Evolutionary conservation across 2,797 vertebrate genomes (phyloP).

Genomic region (Falco rusticolus): DNA sequence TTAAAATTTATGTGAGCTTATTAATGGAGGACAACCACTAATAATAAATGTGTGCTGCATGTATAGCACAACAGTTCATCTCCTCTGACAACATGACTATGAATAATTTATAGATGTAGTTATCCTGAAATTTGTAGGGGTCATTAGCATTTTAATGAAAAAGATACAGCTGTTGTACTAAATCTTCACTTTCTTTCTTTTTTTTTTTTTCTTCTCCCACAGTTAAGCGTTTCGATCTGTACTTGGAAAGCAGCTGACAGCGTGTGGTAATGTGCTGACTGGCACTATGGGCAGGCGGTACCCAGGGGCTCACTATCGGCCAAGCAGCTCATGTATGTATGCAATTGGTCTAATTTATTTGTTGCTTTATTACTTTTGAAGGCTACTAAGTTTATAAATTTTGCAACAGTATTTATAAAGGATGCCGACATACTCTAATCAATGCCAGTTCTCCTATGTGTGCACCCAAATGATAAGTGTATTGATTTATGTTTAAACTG

Average conservation of each 20-base stretch:
- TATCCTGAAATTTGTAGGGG: constrained; percentile 68
- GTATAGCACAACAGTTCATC: constrained; percentile 45
- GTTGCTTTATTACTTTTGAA: background rate
- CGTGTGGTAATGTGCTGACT: constrained; percentile 75
- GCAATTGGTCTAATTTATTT: background rate
- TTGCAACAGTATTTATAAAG: constrained; percentile 33
- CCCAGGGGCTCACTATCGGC: constrained; percentile 74
- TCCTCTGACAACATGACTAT: constrained; percentile 25
- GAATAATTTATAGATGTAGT: constrained; percentile 76
- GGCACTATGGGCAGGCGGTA: constrained; percentile 81
- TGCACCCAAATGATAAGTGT: background rate
- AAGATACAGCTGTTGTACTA: constrained; percentile 69
- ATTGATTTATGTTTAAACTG: background rate
- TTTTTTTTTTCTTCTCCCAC: background rate
- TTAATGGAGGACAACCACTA: constrained; percentile 33
- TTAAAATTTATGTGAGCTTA: constrained; percentile 43
- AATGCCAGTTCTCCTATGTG: background rate
- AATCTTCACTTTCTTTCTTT: constrained; percentile 58
- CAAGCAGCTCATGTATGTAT: constrained; percentile 80
- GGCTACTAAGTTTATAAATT: background rate
- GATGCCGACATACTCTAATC: background rate
- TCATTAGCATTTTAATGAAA: constrained; percentile 81
- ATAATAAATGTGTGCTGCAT: constrained; percentile 42
- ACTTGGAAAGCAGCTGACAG: constrained; percentile 42
- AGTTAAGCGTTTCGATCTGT: constrained; percentile 46